phyloP scores from a whole-genome alignment of 2,888 invertebrate species.

The Drosophila meridiana region DNA sequence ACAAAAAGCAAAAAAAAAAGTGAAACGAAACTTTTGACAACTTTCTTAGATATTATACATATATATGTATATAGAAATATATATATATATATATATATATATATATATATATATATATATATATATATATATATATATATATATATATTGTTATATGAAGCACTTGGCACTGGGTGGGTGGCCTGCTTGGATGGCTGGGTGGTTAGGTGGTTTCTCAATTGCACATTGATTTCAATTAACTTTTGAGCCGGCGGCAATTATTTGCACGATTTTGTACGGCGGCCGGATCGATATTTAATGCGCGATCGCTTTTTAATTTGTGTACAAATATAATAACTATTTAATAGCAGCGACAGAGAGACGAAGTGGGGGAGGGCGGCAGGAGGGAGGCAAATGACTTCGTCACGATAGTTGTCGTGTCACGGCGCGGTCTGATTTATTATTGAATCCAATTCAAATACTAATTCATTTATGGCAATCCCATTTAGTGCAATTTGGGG shows the following conservation, averaged over 20 bases:
- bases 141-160: not conserved
- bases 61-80: not conserved
- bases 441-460: constrained; percentile 47
- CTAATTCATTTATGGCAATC: constrained; percentile 53
- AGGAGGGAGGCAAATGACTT: constrained; percentile 19
- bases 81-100: constrained; percentile 6
- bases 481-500: constrained; percentile 26
- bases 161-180: constrained; percentile 12
- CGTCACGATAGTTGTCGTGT: constrained; percentile 29
- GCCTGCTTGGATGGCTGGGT: not conserved
- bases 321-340: constrained; percentile 54
- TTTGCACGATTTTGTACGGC: constrained; percentile 55
- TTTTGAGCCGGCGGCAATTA: constrained; percentile 57
- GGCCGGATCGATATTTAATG: constrained; percentile 70
- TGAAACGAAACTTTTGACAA: not conserved
- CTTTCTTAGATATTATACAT: not conserved
- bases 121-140: constrained; percentile 6
- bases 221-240: constrained; percentile 62
- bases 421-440: constrained; percentile 45
- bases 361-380: not conserved
- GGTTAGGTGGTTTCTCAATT: constrained; percentile 18
- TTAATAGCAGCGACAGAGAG: constrained; percentile 19
- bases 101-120: not conserved
- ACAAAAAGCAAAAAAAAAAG: not conserved
- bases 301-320: constrained; percentile 77